A percentile compares a stretch with the other conserved stretches of the same genome.
Evolutionary conservation across 2,797 vertebrate species (phyloP).

Genomic region (Sebastiscus albofasciatus): DNA sequence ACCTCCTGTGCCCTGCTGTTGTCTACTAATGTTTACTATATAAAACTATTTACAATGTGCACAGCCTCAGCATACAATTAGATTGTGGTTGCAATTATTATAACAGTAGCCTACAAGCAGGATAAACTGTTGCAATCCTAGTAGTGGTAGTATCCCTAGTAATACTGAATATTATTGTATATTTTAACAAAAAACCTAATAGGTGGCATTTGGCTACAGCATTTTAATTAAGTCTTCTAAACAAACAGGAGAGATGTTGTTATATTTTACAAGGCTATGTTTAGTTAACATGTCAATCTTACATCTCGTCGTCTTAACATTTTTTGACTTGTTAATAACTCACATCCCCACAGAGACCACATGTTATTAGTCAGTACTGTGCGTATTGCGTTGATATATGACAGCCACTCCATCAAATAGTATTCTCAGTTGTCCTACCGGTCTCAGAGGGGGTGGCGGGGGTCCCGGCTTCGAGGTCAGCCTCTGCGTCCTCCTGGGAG

Average conservation of each 20-base stretch:
- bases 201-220: background rate
- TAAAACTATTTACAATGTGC: background rate
- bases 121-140: background rate
- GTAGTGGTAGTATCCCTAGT: background rate
- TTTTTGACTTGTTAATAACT: background rate
- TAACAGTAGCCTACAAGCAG: background rate
- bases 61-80: background rate
- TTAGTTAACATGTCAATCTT: background rate
- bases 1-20: background rate
- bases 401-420: background rate
- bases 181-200: background rate
- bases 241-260: background rate
- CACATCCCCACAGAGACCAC: background rate
- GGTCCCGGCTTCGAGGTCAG: conserved; percentile 64
- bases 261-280: background rate
- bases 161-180: background rate
- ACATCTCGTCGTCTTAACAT: background rate
- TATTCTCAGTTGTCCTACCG: conserved; percentile 50
- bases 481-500: conserved; percentile 79
- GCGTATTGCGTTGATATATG: background rate
- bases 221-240: background rate
- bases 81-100: background rate
- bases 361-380: background rate
- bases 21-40: background rate
- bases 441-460: conserved; percentile 68